Evolutionary conservation across 2,888 invertebrate species (phyloP).

Genomic region (Epistrophella euchroma): DNA sequence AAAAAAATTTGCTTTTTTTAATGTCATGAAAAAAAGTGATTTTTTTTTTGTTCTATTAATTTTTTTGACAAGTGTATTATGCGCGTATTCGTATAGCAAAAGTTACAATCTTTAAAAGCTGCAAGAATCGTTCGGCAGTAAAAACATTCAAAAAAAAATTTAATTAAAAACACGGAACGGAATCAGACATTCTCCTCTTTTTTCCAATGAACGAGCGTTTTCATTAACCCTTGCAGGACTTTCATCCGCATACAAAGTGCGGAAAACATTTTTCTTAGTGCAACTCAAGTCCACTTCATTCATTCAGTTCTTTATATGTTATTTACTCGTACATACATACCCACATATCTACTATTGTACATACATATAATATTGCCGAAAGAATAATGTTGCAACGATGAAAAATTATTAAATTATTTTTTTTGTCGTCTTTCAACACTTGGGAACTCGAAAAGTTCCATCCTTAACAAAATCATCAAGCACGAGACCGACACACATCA

Average conservation of each 20-base stretch:
- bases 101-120: background rate
- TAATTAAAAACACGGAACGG: constrained; percentile 61
- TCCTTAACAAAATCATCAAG: constrained; percentile 38
- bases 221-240: constrained; percentile 56
- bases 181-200: constrained; percentile 24
- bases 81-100: background rate
- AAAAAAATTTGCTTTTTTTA: no score
- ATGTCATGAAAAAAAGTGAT: no score
- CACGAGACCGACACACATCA: constrained; percentile 27
- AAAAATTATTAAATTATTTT: constrained; percentile 3
- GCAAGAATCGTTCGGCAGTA: background rate
- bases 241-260: constrained; percentile 37
- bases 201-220: constrained; percentile 25
- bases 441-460: constrained; percentile 30
- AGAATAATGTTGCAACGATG: constrained; percentile 49
- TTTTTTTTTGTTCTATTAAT: no score
- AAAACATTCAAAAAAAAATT: constrained; percentile 21
- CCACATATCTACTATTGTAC: background rate
- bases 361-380: constrained; percentile 35
- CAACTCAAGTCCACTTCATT: constrained; percentile 34
- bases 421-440: constrained; percentile 21
- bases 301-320: constrained; percentile 8
- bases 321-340: background rate
- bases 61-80: no score
- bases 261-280: constrained; percentile 55